These are phyloP conservation scores for Ditylenchus weischeri DNA, from an alignment of 2,888 invertebrate species.

Conservation along the genomic window DNA sequence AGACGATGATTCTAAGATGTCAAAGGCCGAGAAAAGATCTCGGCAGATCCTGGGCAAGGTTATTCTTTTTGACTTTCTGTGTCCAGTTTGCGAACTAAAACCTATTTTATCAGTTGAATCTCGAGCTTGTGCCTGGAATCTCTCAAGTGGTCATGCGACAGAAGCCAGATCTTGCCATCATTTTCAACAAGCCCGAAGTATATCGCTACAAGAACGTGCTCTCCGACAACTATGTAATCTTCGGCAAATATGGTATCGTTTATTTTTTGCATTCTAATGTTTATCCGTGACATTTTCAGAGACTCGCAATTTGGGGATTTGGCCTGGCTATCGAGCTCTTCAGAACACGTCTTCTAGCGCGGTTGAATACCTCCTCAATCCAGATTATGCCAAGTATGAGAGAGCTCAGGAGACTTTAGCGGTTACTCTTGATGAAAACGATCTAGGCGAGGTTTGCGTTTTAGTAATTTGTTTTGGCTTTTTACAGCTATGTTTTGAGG, in stretches of 20 bases:
- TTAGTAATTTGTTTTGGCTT: background rate
- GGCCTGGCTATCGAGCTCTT: background rate
- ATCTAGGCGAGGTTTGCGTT: background rate
- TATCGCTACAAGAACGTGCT: conserved; percentile 5
- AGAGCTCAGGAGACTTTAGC: background rate
- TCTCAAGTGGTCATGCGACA: conserved; percentile 3
- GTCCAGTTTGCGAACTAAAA: no score
- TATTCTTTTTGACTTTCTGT: no score
- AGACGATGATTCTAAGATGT: no score
- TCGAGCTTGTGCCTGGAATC: conserved; percentile 2
- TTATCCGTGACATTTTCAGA: background rate
- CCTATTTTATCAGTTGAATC: background rate
- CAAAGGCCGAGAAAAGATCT: background rate
- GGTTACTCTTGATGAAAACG: background rate
- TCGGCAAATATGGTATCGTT: background rate
- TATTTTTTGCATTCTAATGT: no score
- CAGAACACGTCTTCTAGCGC: background rate
- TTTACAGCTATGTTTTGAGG: background rate
- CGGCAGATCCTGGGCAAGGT: conserved; percentile 4
- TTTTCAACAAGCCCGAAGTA: conserved; percentile 7
- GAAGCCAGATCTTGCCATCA: conserved; percentile 1
- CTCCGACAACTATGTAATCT: conserved; percentile 7
- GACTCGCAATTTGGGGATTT: no score
- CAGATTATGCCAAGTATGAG: conserved; percentile 3
- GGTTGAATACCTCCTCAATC: conserved; percentile 5